Evolutionary conservation across 1,140 invertebrate species (phyloP), one percentile per base, ranked within the genome.

Genomic region (Aphaenogaster floridana): DNA sequence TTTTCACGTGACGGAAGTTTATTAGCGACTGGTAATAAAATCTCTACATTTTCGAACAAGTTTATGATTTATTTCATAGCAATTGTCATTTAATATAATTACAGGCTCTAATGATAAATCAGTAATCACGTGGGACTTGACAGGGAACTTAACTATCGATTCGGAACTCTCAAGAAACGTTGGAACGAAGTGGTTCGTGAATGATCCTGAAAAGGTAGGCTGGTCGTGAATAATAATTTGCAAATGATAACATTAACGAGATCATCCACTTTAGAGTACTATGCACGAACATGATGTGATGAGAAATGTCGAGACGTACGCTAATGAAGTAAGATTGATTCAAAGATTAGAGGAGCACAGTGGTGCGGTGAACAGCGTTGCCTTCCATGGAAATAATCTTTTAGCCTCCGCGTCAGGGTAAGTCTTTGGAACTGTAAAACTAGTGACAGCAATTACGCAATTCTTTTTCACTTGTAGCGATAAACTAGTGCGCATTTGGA

Each of bases 51-150:
- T n/a, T 63, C 39, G 69, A 76, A 9, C 85, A 66, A 50, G 36
- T 71, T 39, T 39, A 48, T 52, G 2, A 77, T 45, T 45, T 39
- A 0, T n/a, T 36, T 52, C 57, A n/a, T 11, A 1, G 3, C 8
- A 50, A 64, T 39, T 63, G 11, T 34, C 21, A 28, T 21, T n/a
- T 34, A n/a, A 63, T 54, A 36, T 66, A 69, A 36, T 57, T 86
- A 45, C 90, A 96, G 97, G 97, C 72, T 97, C 97, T 0, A 97
- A 97, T 93, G 97, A 98, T 94, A 97, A 96, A 91, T 96, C 96
- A 2, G 95, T 97, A 0, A 96, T 97, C 77, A 93, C 98, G 17
- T 98, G 97, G 96, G 96, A 97, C 91, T 88, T 97, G 21, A 95
- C 93, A 36, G 96, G 95, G 54, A 95, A 93, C 39, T 89, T 96